Conservation (phyloP, 2,888 invertebrate genomes). For the Aleiodes testaceus region DNA sequence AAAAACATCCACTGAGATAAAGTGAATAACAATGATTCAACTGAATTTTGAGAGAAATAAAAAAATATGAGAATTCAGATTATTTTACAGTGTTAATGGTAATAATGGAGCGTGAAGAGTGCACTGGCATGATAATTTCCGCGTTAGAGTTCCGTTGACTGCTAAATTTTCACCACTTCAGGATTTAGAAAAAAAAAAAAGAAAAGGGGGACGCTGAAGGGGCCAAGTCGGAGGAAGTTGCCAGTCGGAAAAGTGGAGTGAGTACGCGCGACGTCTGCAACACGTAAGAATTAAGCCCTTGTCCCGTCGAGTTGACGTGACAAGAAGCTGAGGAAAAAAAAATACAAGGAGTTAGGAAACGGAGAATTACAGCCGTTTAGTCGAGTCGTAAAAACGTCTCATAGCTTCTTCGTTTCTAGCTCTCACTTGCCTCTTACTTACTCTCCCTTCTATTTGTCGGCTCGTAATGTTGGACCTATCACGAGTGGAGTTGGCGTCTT, state of each 20-base stretch:
- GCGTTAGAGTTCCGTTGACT: conserved; percentile 32
- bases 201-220: not conserved
- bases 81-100: not conserved
- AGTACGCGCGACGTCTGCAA: conserved; percentile 44
- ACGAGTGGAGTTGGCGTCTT: too few relatives aligned
- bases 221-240: conserved; percentile 20
- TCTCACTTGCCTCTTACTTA: conserved; percentile 23
- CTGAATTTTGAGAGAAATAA: not conserved
- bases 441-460: conserved; percentile 10
- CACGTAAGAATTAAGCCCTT: conserved; percentile 52
- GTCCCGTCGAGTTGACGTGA: conserved; percentile 48
- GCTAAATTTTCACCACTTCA: conserved; percentile 35
- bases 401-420: conserved; percentile 42
- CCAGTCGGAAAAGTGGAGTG: conserved; percentile 20
- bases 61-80: not conserved
- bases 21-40: too few relatives aligned
- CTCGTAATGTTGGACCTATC: not conserved
- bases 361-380: conserved; percentile 61
- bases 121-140: conserved; percentile 31
- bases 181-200: conserved; percentile 31
- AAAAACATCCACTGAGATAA: too few relatives aligned
- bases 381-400: conserved; percentile 61
- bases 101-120: conserved; percentile 10
- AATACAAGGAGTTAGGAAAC: conserved; percentile 53
- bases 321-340: conserved; percentile 54